Evolutionary conservation across 2,888 invertebrate species (phyloP), one percentile per base, ranked within the genome.

Genomic region (Leptopilina syphax): DNA sequence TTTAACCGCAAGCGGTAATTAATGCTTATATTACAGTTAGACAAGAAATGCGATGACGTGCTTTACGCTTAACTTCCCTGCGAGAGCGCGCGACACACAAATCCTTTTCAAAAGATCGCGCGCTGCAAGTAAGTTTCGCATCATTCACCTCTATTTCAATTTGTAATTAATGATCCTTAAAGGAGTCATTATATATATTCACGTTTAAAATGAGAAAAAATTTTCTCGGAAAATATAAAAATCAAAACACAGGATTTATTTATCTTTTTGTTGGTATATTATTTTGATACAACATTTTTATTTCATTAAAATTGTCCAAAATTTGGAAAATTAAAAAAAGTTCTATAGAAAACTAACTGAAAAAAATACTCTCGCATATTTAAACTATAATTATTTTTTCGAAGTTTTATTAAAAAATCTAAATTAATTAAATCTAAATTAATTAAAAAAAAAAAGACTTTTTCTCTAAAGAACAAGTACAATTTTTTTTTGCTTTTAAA

Each of bases 1-100:
- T 73, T 73, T 73, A 73, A 73, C 73, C 73, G n/a, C 73, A 73
- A 60, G 73, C 73, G 27, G 57, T 73, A 73, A 57, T 57, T 73
- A 73, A 73, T 73, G 57, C 73, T 73, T 73, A 57, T 73, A 73
- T 73, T 73, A 73, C 54, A 57, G 34, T 57, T 57, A 60, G 34
- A 34, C 57, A n/a, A 73, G 70, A 73, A 73, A 9, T 27, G n/a
- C n/a, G 73, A 57, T 73, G 73, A 73, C 57, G 27, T 54, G 70
- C 54, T 44, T 73, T 54, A 13, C 70, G 24, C 70, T 34, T 73
- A 50, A 34, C 70, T 73, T 34, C 57, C 54, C 54, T 70, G 10
- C 27, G 34, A 34, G 34, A 34, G 12, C 57, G 54, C 27, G 24
- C 54, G 9, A 54, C 54, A 73, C 24, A 34, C 57, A 41, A 73